Conservation (phyloP, 2,113 vertebrate genomes). For the Eulacestoma nigropectus region DNA sequence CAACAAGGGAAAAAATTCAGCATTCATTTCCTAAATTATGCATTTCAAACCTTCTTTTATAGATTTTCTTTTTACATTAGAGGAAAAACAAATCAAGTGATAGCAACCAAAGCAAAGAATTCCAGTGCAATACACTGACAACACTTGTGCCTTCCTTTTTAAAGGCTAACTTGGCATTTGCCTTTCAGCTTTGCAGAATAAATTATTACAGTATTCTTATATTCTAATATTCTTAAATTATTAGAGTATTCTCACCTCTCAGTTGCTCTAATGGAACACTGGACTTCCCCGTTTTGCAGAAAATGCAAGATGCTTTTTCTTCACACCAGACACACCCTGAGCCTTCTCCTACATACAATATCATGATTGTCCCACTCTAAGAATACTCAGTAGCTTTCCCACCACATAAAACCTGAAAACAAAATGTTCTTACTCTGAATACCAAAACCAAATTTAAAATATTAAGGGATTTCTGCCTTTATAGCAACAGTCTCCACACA, state of each 20-base stretch:
- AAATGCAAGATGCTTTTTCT: not conserved
- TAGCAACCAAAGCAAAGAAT: not conserved
- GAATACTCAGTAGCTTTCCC: not conserved
- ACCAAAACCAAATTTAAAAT: not conserved
- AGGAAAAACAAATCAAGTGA: not conserved
- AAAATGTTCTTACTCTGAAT: not conserved
- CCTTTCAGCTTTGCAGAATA: not conserved
- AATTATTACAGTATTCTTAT: not conserved
- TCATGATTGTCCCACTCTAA: not conserved
- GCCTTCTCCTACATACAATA: not conserved
- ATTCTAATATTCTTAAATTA: slow-evolving; percentile 15
- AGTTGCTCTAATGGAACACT: not conserved
- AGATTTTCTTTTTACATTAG: not conserved
- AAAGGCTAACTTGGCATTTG: not conserved
- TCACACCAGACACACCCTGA: slow-evolving; percentile 6
- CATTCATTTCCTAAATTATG: not conserved
- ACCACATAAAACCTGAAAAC: not conserved
- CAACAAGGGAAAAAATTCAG: not conserved
- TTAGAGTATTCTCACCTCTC: not conserved
- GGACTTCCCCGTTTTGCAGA: not conserved
- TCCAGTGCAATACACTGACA: slow-evolving; percentile 9
- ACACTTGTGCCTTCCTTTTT: not conserved
- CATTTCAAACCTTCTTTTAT: not conserved
- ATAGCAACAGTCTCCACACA: not conserved
- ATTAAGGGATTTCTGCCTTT: not conserved